Conservation (phyloP, 2,888 invertebrate species). For the Caenorhabditis imperialis region DNA sequence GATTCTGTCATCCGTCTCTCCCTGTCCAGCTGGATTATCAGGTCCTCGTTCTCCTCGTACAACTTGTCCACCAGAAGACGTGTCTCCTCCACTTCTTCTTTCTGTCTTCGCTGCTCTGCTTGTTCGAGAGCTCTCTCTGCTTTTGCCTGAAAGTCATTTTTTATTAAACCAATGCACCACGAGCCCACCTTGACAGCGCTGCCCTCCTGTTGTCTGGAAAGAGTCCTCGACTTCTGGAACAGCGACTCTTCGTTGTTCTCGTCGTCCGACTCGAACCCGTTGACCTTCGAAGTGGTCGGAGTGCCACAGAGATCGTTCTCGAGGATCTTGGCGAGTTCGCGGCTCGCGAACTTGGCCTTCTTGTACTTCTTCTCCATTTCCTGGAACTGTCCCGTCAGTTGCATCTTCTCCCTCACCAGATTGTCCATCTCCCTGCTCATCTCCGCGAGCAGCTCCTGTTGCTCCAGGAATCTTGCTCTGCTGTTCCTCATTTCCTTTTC, state of each 20-base stretch:
- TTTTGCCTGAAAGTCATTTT: constrained; percentile 16
- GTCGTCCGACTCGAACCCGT: constrained; percentile 38
- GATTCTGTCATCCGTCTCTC: constrained; percentile 33
- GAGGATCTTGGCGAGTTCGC: constrained; percentile 47
- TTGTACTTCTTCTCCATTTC: constrained; percentile 53
- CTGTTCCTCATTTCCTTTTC: constrained; percentile 42
- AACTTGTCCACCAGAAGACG: constrained; percentile 30
- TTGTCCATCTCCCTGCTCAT: constrained; percentile 52
- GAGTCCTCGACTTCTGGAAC: constrained; percentile 21
- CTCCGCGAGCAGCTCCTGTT: constrained; percentile 48
- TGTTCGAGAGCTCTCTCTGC: constrained; percentile 18
- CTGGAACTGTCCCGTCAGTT: constrained; percentile 24
- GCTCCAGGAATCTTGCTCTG: constrained; percentile 47
- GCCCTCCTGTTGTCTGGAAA: constrained; percentile 25
- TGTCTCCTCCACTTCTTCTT: constrained; percentile 3
- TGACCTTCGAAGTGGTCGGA: constrained; percentile 3
- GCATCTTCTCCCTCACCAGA: constrained; percentile 31
- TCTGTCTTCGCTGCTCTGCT: constrained; percentile 15
- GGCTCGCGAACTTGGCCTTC: constrained; percentile 45
- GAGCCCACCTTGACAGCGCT: constrained; percentile 7
- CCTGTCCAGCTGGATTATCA: constrained; percentile 41
- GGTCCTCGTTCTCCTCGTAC: constrained; percentile 35
- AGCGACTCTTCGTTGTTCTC: constrained; percentile 20
- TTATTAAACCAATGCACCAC: too few species aligned
- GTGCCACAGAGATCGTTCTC: constrained; percentile 41